A percentile compares a stretch with the other conserved stretches of the same genome.
These are phyloP conservation scores for Zophobas atratus DNA, from an alignment of 1,140 invertebrate genomes.

Conservation along the genomic window DNA sequence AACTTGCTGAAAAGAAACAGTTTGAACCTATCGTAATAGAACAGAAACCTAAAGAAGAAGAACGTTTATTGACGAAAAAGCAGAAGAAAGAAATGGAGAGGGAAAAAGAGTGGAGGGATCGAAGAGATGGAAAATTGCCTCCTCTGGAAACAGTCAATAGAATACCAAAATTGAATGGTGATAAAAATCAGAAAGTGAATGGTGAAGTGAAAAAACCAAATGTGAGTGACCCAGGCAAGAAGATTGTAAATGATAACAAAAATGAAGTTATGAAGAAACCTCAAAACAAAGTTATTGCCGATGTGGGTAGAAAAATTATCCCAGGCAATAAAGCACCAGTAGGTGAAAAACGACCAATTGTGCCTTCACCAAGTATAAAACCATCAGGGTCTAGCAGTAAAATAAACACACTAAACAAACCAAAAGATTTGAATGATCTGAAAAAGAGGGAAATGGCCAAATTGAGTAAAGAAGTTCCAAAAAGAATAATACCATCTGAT, in stretches of 20 bases:
- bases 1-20: constrained; percentile 88
- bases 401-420: constrained; percentile 7
- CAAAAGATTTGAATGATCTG: constrained; percentile 18
- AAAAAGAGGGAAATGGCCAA: not conserved
- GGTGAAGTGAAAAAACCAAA: constrained; percentile 24
- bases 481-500: constrained; percentile 15
- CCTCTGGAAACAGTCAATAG: constrained; percentile 60
- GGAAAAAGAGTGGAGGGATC: constrained; percentile 71
- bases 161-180: constrained; percentile 70
- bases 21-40: constrained; percentile 80
- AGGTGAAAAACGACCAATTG: constrained; percentile 8
- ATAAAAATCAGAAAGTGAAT: constrained; percentile 57
- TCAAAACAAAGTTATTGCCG: not conserved
- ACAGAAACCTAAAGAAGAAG: constrained; percentile 76
- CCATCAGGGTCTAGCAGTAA: constrained; percentile 4
- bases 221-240: not conserved
- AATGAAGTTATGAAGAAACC: constrained; percentile 1
- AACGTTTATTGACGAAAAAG: constrained; percentile 84
- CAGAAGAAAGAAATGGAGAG: constrained; percentile 82
- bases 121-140: constrained; percentile 69
- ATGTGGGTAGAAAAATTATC: no score
- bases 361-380: constrained; percentile 10
- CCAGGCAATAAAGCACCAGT: not conserved
- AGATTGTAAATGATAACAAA: constrained; percentile 7
- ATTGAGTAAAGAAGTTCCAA: not conserved